Evolutionary conservation across 92 coral and sea anemone genomes (phyloP), one percentile per base, ranked within the genome.

Genomic region (Epizoanthus scotinus): DNA sequence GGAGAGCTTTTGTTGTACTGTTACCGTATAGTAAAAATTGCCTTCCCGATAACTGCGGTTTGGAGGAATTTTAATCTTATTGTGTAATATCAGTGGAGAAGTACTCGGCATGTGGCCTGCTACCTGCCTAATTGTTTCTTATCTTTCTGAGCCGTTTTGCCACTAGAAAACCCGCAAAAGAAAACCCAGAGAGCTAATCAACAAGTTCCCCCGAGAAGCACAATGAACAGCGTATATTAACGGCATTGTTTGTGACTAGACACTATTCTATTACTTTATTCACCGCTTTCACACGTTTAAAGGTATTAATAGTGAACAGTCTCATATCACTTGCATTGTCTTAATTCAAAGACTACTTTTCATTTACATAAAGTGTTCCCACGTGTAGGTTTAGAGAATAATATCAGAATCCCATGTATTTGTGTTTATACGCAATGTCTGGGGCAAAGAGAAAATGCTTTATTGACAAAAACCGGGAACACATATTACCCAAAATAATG

Each of bases 281-380:
- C 78, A 71, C 17, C 78, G 52, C 81, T 75, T 75, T 75, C 81
- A 86, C 90, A 87, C 90, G 87, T 87, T 87, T 79, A 40, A 22
- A 47, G 79, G 90, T 77, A 87, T 70, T 68, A 82, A 77, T 59
- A 68, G 68, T 77, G 70, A 78, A 83, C 52, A 63, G 80, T 70
- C 47, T 78, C 56, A 83, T 62, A 87, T 63, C 84, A 74, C 66
- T 53, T 36, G 70, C 15, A 87, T 83, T 87, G 90, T 78, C 49
- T 42, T 40, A 28, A 20, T 70, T 78, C 81, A 68, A 87, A 87
- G 60, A 70, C 24, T 61, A 56, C 42, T 52, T 71, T 53, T 78
- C 82, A 84, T 88, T 88, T 79, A 62, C 88, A 88, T 88, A 66
- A 59, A 77, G 20, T 29, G 25, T 85, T 64, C 84, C 82, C 91